These are phyloP conservation scores for Hypomecis punctinalis DNA, from an alignment of 2,888 invertebrate species.

Conservation along the genomic window DNA sequence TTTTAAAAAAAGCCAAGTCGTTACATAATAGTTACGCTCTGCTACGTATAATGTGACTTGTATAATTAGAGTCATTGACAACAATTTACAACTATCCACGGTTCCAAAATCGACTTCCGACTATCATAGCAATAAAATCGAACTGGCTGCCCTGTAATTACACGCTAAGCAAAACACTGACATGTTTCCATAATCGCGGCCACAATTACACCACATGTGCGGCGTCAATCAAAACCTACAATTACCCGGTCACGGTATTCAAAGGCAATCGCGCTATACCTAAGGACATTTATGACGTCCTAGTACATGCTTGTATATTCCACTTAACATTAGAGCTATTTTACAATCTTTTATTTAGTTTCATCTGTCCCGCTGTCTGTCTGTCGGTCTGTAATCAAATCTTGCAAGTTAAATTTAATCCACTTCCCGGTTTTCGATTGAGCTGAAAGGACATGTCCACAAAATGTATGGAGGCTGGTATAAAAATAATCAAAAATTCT, in stretches of 20 bases:
- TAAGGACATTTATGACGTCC: not conserved
- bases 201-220: slow-evolving; percentile 77
- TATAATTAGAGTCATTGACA: slow-evolving; percentile 4
- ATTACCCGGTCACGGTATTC: slow-evolving; percentile 50
- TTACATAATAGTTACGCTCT: too few species aligned
- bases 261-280: not conserved
- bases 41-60: too few species aligned
- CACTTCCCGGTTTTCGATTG: too few species aligned
- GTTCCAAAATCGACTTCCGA: slow-evolving; percentile 5
- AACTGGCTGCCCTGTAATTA: slow-evolving; percentile 37
- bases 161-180: slow-evolving; percentile 52
- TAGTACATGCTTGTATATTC: not conserved
- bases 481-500: too few species aligned
- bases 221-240: slow-evolving; percentile 48
- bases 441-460: too few species aligned
- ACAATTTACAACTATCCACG: slow-evolving; percentile 1
- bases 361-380: too few species aligned
- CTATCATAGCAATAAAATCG: slow-evolving; percentile 30
- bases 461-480: too few species aligned
- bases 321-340: too few species aligned
- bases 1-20: too few species aligned
- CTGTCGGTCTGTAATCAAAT: too few species aligned
- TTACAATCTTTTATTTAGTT: too few species aligned
- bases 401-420: too few species aligned
- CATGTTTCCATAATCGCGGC: slow-evolving; percentile 71